Evolutionary conservation across 2,888 invertebrate species (phyloP).

Genomic region (Gasteruption jaculator): DNA sequence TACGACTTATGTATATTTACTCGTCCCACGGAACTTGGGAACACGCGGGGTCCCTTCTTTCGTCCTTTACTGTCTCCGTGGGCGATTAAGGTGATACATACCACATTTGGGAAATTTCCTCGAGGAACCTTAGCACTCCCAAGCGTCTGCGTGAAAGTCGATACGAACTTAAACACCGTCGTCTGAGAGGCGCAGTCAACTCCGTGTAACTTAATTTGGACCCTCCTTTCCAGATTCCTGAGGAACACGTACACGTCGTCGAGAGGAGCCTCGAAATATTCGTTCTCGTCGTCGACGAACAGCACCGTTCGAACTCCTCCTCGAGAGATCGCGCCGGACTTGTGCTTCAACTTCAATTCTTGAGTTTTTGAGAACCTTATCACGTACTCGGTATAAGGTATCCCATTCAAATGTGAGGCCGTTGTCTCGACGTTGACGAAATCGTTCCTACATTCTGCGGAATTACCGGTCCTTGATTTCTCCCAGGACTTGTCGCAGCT

Average conservation of each 20-base stretch:
- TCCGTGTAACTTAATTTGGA: slow-evolving; percentile 26
- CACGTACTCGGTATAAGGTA: slow-evolving; percentile 31
- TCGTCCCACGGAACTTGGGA: too few species aligned
- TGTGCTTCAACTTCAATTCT: slow-evolving; percentile 30
- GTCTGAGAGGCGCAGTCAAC: slow-evolving; percentile 33
- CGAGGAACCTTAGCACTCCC: slow-evolving; percentile 26
- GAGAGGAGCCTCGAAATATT: slow-evolving; percentile 25
- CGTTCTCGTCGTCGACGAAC: slow-evolving; percentile 29
- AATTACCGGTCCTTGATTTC: too few species aligned
- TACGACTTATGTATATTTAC: too few species aligned
- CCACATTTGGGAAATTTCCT: slow-evolving; percentile 27
- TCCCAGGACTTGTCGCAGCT: too few species aligned
- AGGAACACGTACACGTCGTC: slow-evolving; percentile 30
- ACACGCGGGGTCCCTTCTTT: too few species aligned
- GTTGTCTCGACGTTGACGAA: too few species aligned
- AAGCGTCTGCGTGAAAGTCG: slow-evolving; percentile 29
- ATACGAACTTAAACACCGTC: slow-evolving; percentile 19
- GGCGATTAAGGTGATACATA: too few species aligned
- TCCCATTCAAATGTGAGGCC: slow-evolving; percentile 33
- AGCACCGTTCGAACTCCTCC: slow-evolving; percentile 24
- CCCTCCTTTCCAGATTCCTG: slow-evolving; percentile 23
- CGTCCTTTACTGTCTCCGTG: too few species aligned
- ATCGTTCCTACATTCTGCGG: too few species aligned
- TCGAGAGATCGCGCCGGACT: slow-evolving; percentile 12
- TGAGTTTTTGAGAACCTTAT: slow-evolving; percentile 24